Evolutionary conservation across 2,888 invertebrate genomes (phyloP).

Genomic region (Pecten maximus): DNA sequence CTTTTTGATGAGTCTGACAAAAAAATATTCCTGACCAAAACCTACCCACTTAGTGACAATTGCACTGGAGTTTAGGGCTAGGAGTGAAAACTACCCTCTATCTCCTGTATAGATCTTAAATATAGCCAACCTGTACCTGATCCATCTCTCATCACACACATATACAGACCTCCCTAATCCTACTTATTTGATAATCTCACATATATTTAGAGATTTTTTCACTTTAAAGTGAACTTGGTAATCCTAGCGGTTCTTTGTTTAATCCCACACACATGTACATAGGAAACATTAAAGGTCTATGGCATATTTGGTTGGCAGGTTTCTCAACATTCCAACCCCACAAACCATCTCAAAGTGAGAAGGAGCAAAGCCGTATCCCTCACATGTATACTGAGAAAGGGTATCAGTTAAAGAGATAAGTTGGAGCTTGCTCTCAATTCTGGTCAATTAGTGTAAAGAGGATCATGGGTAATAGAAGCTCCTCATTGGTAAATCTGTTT

Average conservation of each 20-base stretch:
- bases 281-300: neutral
- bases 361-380: neutral
- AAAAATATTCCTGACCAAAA: neutral
- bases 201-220: neutral
- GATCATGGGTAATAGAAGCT: neutral
- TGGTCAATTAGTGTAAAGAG: slow-evolving; percentile 17
- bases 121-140: neutral
- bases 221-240: neutral
- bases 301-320: neutral
- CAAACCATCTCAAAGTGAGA: neutral
- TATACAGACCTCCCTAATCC: slow-evolving; percentile 3
- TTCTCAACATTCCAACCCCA: slow-evolving; percentile 5
- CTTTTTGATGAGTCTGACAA: neutral
- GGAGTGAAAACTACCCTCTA: neutral
- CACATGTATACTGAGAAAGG: neutral
- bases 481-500: neutral
- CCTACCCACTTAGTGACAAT: neutral
- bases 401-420: neutral
- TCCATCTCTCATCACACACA: neutral
- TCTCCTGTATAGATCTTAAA: neutral
- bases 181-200: neutral
- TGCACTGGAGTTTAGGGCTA: neutral
- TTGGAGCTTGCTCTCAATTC: neutral
- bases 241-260: neutral
- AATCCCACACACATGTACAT: slow-evolving; percentile 9